Conservation (phyloP, 1,140 invertebrate species). For the Hydropsyche tenuis region DNA sequence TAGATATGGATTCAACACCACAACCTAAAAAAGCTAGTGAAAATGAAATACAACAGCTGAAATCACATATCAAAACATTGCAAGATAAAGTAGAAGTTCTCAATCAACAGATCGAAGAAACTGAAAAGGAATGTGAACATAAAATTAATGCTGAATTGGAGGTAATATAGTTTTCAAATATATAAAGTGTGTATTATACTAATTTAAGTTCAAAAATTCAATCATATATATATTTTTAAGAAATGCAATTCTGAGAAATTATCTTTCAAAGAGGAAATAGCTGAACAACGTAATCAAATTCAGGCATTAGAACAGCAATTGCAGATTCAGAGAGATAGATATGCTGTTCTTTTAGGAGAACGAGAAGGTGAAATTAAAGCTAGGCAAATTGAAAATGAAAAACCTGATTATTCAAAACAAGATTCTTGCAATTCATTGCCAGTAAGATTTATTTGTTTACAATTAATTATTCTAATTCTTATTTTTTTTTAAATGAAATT, state of each 20-base stretch:
- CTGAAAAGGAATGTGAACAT: slow-evolving; percentile 62
- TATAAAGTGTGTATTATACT: not conserved
- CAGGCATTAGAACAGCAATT: slow-evolving; percentile 75
- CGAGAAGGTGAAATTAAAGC: slow-evolving; percentile 80
- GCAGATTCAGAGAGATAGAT: slow-evolving; percentile 79
- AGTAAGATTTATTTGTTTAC: slow-evolving; percentile 13
- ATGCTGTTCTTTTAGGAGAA: slow-evolving; percentile 76
- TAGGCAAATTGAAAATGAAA: slow-evolving; percentile 55
- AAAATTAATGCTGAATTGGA: slow-evolving; percentile 62
- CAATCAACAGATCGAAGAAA: slow-evolving; percentile 67
- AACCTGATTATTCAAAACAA: slow-evolving; percentile 49
- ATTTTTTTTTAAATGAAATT: no score
- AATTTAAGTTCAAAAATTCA: not conserved
- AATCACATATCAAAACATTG: slow-evolving; percentile 67
- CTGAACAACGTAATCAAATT: slow-evolving; percentile 63
- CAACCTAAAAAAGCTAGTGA: slow-evolving; percentile 53
- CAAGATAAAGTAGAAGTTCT: slow-evolving; percentile 71
- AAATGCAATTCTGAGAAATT: slow-evolving; percentile 65
- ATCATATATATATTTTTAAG: slow-evolving; percentile 48
- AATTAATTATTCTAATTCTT: no score
- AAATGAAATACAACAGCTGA: slow-evolving; percentile 61
- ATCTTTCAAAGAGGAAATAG: slow-evolving; percentile 66
- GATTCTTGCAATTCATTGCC: slow-evolving; percentile 46
- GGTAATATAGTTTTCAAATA: slow-evolving; percentile 45
- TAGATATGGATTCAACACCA: slow-evolving; percentile 50